phyloP scores from a whole-genome alignment of 2,113 vertebrate species.

The Heptranchias perlo region DNA sequence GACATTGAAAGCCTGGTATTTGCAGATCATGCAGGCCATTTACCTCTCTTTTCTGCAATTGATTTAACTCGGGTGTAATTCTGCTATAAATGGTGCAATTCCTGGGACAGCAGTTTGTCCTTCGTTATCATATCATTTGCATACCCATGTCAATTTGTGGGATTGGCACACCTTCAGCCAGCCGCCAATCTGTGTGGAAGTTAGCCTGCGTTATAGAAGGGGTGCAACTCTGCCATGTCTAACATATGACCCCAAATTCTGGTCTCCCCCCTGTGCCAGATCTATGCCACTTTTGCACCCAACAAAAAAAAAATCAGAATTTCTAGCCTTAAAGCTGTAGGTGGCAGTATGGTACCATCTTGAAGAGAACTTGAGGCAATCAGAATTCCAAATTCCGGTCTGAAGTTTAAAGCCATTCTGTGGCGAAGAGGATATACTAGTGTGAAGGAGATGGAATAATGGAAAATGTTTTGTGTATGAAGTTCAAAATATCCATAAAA shows the following conservation, averaged over 20 bases:
- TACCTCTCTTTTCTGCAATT: not conserved
- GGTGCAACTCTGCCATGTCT: not conserved
- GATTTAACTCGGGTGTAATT: not conserved
- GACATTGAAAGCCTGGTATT: not conserved
- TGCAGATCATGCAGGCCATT: too few relatives aligned
- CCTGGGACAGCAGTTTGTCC: not conserved
- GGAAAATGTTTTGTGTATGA: not conserved
- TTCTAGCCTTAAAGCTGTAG: not conserved
- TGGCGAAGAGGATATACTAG: not conserved
- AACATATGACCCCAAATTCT: not conserved
- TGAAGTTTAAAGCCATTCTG: not conserved
- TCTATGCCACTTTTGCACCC: not conserved
- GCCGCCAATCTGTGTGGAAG: not conserved
- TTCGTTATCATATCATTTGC: not conserved
- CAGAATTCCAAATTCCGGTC: not conserved
- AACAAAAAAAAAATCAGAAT: not conserved
- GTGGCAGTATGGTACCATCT: slow-evolving; percentile 12
- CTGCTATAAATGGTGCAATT: not conserved
- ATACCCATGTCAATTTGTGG: not conserved
- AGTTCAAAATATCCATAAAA: not conserved
- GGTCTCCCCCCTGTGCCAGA: not conserved
- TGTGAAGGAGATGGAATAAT: not conserved
- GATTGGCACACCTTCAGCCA: not conserved
- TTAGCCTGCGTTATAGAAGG: not conserved
- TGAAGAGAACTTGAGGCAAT: not conserved